Evolutionary conservation across 1,140 invertebrate species (phyloP), one percentile per base, ranked within the genome.

Genomic region (Streblospio benedicti): DNA sequence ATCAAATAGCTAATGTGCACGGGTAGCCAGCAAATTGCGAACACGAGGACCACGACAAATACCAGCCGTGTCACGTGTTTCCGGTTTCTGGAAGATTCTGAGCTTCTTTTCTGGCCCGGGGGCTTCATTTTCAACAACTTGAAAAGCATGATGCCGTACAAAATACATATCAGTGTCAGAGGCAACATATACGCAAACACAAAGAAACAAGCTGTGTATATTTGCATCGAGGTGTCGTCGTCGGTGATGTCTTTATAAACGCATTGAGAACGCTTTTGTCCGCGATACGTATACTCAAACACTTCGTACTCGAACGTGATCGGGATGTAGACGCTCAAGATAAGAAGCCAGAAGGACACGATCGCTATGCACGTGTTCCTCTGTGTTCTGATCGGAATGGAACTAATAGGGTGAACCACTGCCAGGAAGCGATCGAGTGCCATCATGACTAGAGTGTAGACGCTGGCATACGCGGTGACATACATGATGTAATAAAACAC

Each of bases 401-500:
- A 93, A 0, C 86, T 83, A 56, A 97, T 90, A 0, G 93, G 91
- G 77, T 94, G 90, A 0, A 94, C 91, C 6, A 97, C 92, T 18
- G 93, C 93, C 68, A 97, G 81, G 75, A 91, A 97, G 63, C 93
- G 84, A 75, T 97, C 93, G 23, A 95, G 76, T 18, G 91, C 93
- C 92, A 97, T 95, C 44, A 97, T 82, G 0, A 96, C 91, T 23
- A 97, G 78, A 0, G 91, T 95, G 75, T 93, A 95, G 12, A 96
- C 91, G 62, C 89, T 92, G 6, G 89, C 90, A 67, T 91, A 93
- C 0, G 91, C 92, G 14, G 89, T 93, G 1, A 95, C 90, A 64
- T 77, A 75, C 49, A 65, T 73, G 28, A 75, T 57, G 68, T 88
- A 89, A 68, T 88, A 85, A 0, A 91, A 47, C 9, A 47, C 27